Conservation (phyloP, 2,888 invertebrate species). For the Rhagonycha lutea region DNA sequence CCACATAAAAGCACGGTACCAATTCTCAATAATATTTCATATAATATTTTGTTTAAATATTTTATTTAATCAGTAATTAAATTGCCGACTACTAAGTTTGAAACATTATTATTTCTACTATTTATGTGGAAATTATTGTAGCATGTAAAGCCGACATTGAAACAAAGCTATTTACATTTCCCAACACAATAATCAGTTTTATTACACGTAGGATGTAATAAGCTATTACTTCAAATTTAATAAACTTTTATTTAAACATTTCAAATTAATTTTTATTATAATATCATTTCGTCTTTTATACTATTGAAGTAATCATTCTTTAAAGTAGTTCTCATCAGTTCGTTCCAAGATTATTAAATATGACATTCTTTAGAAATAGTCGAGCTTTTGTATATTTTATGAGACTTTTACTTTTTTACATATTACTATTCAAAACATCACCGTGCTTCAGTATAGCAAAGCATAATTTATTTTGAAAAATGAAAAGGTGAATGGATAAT, state of each 20-base stretch:
- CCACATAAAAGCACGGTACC: no score
- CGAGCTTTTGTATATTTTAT: neutral
- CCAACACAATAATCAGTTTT: neutral
- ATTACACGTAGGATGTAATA: neutral
- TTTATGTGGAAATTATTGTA: neutral
- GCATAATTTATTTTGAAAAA: neutral
- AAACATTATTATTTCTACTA: neutral
- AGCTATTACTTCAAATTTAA: neutral
- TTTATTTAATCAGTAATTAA: no score
- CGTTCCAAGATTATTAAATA: neutral
- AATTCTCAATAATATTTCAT: no score
- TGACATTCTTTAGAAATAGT: neutral
- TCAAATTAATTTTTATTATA: neutral
- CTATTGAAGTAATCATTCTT: neutral
- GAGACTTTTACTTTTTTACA: neutral
- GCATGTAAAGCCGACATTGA: neutral
- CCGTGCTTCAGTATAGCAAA: neutral
- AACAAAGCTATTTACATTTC: neutral
- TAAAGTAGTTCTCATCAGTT: neutral
- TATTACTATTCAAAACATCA: neutral
- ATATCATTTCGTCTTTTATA: neutral
- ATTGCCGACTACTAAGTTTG: no score
- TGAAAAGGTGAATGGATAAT: neutral
- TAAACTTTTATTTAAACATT: neutral
- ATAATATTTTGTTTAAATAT: no score